phyloP scores from a whole-genome alignment of 1,140 invertebrate genomes.

The Drosophila yakuba region DNA sequence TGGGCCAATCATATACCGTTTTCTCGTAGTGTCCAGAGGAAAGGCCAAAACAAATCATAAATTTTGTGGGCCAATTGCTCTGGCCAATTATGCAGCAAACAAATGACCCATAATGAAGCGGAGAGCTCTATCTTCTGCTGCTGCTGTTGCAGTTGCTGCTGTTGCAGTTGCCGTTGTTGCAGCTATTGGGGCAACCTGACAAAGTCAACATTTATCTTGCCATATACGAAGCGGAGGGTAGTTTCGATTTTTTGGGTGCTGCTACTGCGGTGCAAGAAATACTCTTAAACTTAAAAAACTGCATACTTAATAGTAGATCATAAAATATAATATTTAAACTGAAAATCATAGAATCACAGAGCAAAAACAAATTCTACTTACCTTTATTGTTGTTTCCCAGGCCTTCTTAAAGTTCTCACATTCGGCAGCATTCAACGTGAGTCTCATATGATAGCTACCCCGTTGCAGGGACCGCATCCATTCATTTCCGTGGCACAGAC shows the following conservation, averaged over 20 bases:
- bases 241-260: background rate
- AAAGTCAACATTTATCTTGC: slow-evolving; percentile 80
- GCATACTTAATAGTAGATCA: too few relatives aligned
- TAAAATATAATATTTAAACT: too few relatives aligned
- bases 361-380: too few relatives aligned
- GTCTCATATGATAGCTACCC: slow-evolving; percentile 12
- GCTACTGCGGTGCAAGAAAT: background rate
- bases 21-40: slow-evolving; percentile 41
- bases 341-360: background rate
- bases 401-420: background rate
- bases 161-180: slow-evolving; percentile 12
- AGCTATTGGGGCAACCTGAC: slow-evolving; percentile 61
- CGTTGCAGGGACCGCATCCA: slow-evolving; percentile 13
- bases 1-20: slow-evolving; percentile 58
- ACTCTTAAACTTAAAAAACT: slow-evolving; percentile 11
- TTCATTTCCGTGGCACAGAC: slow-evolving; percentile 36
- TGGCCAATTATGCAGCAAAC: slow-evolving; percentile 80
- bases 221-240: slow-evolving; percentile 59
- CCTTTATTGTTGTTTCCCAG: too few relatives aligned
- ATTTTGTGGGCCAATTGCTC: slow-evolving; percentile 77
- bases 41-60: slow-evolving; percentile 65
- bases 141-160: slow-evolving; percentile 15
- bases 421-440: background rate
- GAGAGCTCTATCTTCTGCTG: slow-evolving; percentile 37
- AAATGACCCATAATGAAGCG: slow-evolving; percentile 81